phyloP scores from a whole-genome alignment of 2,888 invertebrate species.

The Heliconius ethilla region DNA sequence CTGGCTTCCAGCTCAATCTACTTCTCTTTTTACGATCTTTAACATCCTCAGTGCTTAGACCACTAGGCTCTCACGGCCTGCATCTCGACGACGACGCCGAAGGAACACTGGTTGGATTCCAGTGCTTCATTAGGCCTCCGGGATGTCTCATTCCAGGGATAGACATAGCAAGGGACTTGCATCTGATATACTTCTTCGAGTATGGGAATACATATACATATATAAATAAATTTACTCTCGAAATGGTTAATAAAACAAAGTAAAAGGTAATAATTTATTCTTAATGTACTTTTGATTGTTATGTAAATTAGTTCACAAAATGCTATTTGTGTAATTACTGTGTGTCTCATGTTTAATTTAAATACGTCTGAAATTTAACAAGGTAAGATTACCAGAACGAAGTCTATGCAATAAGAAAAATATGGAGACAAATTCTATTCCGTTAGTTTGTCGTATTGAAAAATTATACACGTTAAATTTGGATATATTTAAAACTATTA shows the following conservation, averaged over 20 bases:
- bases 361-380: constrained; percentile 29
- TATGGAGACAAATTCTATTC: constrained; percentile 43
- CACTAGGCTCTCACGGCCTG: no score
- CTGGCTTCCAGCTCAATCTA: no score
- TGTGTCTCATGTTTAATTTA: constrained; percentile 37
- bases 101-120: no score
- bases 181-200: background rate
- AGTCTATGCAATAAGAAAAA: constrained; percentile 29
- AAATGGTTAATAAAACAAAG: constrained; percentile 6
- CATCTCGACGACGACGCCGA: no score
- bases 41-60: no score
- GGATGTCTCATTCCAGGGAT: no score
- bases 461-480: no score
- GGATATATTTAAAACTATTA: no score
- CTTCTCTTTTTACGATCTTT: no score
- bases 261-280: background rate
- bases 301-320: constrained; percentile 30
- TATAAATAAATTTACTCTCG: background rate
- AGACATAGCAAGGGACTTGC: no score
- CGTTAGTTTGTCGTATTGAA: background rate
- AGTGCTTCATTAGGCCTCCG: no score
- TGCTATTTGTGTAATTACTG: background rate
- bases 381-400: constrained; percentile 21
- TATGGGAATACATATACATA: background rate
- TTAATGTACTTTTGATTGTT: constrained; percentile 27